A percentile compares a stretch with the other conserved stretches of the same genome.
Evolutionary conservation across 1,140 invertebrate genomes (phyloP).

Genomic region (Drosophila simulans): DNA sequence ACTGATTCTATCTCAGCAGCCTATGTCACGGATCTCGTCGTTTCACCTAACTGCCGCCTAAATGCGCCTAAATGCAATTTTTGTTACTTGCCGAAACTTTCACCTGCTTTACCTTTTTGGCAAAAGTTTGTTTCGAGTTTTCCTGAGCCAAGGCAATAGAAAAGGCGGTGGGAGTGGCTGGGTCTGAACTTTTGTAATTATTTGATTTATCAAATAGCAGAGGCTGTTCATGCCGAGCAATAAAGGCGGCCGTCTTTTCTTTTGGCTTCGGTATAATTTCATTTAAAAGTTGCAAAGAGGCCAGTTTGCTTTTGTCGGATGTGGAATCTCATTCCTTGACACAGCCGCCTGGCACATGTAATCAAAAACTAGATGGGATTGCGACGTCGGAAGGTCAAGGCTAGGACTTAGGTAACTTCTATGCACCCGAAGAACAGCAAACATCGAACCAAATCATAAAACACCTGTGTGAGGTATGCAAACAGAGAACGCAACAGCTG

Average conservation of each 20-base stretch:
- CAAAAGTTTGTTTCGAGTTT: conserved; percentile 67
- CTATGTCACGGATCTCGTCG: conserved; percentile 7
- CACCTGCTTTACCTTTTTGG: conserved; percentile 60
- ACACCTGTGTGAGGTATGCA: conserved; percentile 38
- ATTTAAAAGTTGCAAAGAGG: not conserved
- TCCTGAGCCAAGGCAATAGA: conserved; percentile 37
- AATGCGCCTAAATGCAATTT: conserved; percentile 75
- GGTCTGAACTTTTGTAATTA: conserved; percentile 73
- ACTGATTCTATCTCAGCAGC: conserved; percentile 1
- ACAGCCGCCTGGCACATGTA: not conserved
- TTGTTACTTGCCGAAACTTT: conserved; percentile 69
- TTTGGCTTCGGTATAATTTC: not conserved
- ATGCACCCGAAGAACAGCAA: conserved; percentile 1
- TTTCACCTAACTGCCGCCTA: conserved; percentile 56
- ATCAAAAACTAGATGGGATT: not conserved
- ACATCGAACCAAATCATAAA: not conserved
- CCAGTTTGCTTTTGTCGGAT: not conserved
- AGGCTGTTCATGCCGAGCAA: not conserved
- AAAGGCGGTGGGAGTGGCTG: conserved; percentile 11
- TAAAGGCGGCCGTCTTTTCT: not conserved
- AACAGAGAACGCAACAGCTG: conserved; percentile 20
- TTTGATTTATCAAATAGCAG: conserved; percentile 66
- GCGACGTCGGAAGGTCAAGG: not conserved
- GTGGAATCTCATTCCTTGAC: not conserved
- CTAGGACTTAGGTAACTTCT: not conserved